Base-by-base conservation (phyloP, 2,888 invertebrate species). In the Cephus pygmeus region DNA sequence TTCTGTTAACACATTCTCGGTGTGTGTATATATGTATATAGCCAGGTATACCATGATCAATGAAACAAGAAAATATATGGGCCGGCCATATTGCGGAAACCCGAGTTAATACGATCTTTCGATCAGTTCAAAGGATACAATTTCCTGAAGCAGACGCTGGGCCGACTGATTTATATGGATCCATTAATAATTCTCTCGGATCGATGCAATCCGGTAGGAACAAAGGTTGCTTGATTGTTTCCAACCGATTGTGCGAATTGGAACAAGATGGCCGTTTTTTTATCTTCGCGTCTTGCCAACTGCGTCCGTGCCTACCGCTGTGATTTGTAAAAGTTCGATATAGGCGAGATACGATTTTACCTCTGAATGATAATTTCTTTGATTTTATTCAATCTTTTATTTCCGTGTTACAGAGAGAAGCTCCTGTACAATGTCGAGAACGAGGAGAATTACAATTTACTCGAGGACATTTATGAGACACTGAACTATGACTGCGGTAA, bases 391-490 rank as follows among this genome's bases (percentile, higher is more conserved):
- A 69, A 75, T 34, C 9, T 71, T 11, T 11, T 69, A 81, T 82
- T 81, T 83, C 83, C 88, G 87, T 90, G 87, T 93, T 93, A 75
- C 93, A 95, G 95, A 87, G 93, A 94, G 83, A 93, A 93, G 86
- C 91, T 95, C 83, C 94, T 95, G 69, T 93, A 93, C 84, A 95
- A 95, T 86, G 93, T 95, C 76, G 93, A 93, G 82, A 92, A 92
- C 77, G 94, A 94, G 89, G 93, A 93, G 86, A 95, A 95, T 91
- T 95, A 95, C 89, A 95, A 95, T 85, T 94, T 95, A 88, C 92
- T 95, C 87, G 95, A 95, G 91, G 95, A 96, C 92, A 94, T 95
- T 90, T 95, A 94, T 88, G 95, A 95, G 87, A 93, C 94, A 36
- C 92, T 95, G 69, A 93, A 93, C 82, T 93, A 93, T 80, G 94